Conservation (phyloP, 2,113 vertebrate genomes). For the Rhinichthys klamathensis region DNA sequence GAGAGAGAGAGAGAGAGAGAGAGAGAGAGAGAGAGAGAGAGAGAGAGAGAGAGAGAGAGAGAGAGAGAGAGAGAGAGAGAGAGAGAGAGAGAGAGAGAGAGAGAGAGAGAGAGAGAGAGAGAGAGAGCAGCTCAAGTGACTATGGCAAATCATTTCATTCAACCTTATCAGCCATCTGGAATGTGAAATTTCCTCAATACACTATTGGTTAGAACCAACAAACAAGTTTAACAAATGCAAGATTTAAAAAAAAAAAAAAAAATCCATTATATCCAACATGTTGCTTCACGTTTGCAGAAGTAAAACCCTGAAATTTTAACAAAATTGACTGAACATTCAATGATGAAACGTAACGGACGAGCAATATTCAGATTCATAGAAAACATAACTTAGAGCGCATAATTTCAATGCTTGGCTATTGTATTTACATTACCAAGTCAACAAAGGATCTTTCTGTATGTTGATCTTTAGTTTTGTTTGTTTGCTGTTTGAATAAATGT, state of each 20-base stretch:
- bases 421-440: constrained; percentile 55
- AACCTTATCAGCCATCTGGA: constrained; percentile 32
- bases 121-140: not conserved
- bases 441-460: constrained; percentile 31
- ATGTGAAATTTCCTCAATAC: constrained; percentile 22
- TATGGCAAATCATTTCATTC: constrained; percentile 34
- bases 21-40: not conserved
- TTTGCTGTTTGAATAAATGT: constrained; percentile 25
- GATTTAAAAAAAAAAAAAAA: not conserved
- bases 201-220: constrained; percentile 24
- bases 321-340: not conserved
- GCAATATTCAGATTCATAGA: constrained; percentile 9
- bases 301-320: constrained; percentile 12
- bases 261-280: not conserved
- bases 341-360: not conserved
- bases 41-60: not conserved
- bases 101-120: not conserved
- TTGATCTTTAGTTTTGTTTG: constrained; percentile 19
- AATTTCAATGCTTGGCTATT: constrained; percentile 44
- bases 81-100: no score
- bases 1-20: no score
- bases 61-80: no score
- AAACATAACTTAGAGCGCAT: constrained; percentile 55
- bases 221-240: constrained; percentile 28
- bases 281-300: not conserved